Base-by-base conservation (phyloP, 2,113 vertebrate genomes). In the Candoia aspera region DNA sequence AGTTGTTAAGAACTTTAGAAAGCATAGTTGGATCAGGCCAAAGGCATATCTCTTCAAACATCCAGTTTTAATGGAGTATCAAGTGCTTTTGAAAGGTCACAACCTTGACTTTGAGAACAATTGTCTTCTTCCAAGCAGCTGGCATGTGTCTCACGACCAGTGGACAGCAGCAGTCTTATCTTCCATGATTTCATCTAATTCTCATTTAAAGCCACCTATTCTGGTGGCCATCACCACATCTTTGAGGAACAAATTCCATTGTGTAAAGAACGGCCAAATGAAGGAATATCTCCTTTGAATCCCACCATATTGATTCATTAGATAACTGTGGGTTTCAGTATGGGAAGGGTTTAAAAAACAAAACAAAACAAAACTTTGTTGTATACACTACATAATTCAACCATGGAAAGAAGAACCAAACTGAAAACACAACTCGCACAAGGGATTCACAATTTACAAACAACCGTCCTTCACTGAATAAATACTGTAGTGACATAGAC, bases 11-110 rank as follows among this genome's bases (percentile, higher is more conserved):
- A 42, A 42, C 33, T 42, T 42, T 42, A 21, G 73, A 79, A 79
- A 79, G 33, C 17, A 42, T 79, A 42, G n/a, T 95, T 96, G 93
- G 97, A 97, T 97, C 97, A 97, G 97, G 97, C 97, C n/a, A 95
- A 94, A 96, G 96, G 94, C 96, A 88, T 10, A 15, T 8, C 53
- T 37, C 57, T n/a, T 26, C 64, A 6, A 37, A 8, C 21, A 3
- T 33, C 29, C 0, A 1, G 17, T 89, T 79, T 90, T 5, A 6
- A 64, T 29, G 15, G 23, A 12, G 6, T 11, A 2, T 23, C 42
- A 53, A 37, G 42, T 59, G 6, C 19, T 58, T 37, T 37, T 13
- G 42, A 37, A 64, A 64, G 8, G 24, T 37, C 6, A 5, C 23
- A 64, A 29, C 0, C 5, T 26, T 46, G 26, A 19, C 23, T 62